phyloP scores from a whole-genome alignment of 2,797 vertebrate species.

The Emys orbicularis region DNA sequence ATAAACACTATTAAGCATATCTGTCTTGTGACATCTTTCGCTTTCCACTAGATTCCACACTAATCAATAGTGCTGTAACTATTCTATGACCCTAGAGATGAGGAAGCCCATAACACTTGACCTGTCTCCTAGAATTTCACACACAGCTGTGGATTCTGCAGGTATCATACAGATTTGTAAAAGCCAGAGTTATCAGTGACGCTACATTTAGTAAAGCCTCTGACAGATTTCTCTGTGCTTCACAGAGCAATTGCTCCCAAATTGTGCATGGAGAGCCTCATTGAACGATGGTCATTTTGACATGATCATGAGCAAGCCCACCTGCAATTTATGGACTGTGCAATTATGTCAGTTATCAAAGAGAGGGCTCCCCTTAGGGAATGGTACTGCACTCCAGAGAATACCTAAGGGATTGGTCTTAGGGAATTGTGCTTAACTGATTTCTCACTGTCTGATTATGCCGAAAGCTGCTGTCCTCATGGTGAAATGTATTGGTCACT shows the following conservation, averaged over 20 bases:
- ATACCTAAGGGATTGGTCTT: neutral
- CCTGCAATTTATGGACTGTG: constrained; percentile 26
- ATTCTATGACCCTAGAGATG: neutral
- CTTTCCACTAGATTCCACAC: neutral
- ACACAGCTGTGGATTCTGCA: neutral
- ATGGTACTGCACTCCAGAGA: neutral
- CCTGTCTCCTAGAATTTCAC: neutral
- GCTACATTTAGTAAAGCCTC: accelerated
- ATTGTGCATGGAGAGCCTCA: neutral
- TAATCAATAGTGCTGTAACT: neutral
- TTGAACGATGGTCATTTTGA: neutral
- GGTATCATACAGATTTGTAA: neutral
- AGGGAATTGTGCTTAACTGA: neutral
- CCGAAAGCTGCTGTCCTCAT: neutral
- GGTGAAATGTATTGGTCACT: neutral
- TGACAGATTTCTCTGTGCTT: constrained; percentile 1
- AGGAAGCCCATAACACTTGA: neutral
- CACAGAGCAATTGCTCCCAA: constrained; percentile 20
- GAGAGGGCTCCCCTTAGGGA: neutral
- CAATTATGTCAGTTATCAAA: accelerated
- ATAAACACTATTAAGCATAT: neutral
- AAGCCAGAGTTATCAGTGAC: neutral
- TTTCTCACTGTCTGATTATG: neutral
- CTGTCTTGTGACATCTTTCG: neutral
- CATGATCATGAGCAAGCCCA: neutral